A percentile compares a stretch with the other conserved stretches of the same genome.
Evolutionary conservation across 2,888 invertebrate genomes (phyloP).

Genomic region (Heteromurus nitidus): DNA sequence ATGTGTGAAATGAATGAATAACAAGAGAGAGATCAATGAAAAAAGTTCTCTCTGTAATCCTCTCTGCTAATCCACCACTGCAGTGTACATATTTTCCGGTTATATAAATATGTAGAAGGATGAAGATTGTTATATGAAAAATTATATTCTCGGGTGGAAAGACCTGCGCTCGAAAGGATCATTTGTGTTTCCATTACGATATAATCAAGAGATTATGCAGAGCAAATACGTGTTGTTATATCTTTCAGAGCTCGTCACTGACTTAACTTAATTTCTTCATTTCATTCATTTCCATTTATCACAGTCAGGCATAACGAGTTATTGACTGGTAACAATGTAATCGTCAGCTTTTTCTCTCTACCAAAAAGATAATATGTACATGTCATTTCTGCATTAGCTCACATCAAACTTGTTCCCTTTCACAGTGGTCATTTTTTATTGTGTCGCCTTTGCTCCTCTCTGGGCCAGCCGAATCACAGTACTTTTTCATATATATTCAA

Average conservation of each 20-base stretch:
- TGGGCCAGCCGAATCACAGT: background rate
- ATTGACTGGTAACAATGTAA: conserved; percentile 31
- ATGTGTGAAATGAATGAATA: too few relatives aligned
- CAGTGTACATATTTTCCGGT: too few relatives aligned
- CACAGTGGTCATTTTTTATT: background rate
- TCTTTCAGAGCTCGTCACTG: conserved; percentile 4
- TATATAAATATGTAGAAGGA: too few relatives aligned
- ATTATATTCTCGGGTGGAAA: too few relatives aligned
- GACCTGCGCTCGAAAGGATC: background rate
- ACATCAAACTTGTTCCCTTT: background rate
- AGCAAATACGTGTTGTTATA: too few relatives aligned
- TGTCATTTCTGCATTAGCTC: background rate
- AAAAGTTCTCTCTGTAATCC: too few relatives aligned
- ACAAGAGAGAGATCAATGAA: background rate
- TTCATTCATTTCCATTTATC: conserved; percentile 25
- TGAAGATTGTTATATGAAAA: too few relatives aligned
- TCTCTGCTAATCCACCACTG: too few relatives aligned
- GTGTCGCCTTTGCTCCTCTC: too few relatives aligned
- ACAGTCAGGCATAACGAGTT: conserved; percentile 33
- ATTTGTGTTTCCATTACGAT: conserved; percentile 8
- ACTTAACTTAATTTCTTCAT: conserved; percentile 11
- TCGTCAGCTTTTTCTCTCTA: background rate
- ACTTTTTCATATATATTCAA: too few relatives aligned
- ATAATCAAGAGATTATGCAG: conserved; percentile 53
- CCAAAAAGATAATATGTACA: background rate